Conservation (phyloP, 2,888 invertebrate species). For the Zaprionus obscuricornis region DNA sequence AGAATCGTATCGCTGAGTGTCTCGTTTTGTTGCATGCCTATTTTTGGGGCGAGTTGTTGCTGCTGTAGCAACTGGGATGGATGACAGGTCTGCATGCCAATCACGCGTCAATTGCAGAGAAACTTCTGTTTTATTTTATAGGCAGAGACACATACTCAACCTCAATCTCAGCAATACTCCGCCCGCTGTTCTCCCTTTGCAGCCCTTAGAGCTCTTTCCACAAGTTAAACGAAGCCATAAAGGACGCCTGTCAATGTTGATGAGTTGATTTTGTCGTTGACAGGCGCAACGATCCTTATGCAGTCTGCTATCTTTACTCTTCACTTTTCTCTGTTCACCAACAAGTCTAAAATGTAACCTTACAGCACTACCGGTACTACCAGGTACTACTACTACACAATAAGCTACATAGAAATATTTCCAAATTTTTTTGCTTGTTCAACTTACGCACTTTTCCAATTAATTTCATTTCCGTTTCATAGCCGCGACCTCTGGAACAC, state of each 20-base stretch:
- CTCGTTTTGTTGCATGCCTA: constrained; percentile 9
- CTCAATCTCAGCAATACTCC: no score
- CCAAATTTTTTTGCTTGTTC: constrained; percentile 22
- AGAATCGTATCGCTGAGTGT: no score
- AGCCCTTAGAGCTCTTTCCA: no score
- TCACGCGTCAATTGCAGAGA: constrained; percentile 72
- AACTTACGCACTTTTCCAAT: constrained; percentile 73
- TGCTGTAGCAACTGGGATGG: constrained; percentile 16
- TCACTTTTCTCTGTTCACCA: no score
- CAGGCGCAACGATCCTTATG: constrained; percentile 60
- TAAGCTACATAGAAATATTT: constrained; percentile 4
- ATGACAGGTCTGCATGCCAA: constrained; percentile 64
- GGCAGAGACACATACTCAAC: constrained; percentile 7
- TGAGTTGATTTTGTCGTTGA: constrained; percentile 70
- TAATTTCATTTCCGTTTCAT: constrained; percentile 74
- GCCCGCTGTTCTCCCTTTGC: no score
- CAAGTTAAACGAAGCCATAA: constrained; percentile 11
- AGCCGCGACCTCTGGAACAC: constrained; percentile 46
- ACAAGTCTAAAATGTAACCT: no score
- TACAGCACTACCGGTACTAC: background rate
- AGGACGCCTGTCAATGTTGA: constrained; percentile 64
- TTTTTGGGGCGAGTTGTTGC: constrained; percentile 38
- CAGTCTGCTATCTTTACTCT: constrained; percentile 26
- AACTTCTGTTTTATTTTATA: constrained; percentile 55
- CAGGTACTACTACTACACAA: background rate